Conservation (phyloP, 2,888 invertebrate species). For the Zelleria hepariella region DNA sequence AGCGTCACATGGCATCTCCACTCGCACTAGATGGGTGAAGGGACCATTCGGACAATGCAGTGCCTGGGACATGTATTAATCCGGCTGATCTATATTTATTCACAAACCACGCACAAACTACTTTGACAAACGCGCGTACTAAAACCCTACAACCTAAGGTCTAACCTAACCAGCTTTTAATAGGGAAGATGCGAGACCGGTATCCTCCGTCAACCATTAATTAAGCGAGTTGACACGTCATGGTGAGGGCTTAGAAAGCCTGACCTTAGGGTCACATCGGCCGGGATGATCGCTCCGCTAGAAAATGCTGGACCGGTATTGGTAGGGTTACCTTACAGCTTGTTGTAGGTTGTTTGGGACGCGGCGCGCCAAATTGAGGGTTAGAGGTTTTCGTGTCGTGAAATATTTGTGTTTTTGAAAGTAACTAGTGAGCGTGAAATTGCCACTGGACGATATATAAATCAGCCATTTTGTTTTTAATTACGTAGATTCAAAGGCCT, state of each 20-base stretch:
- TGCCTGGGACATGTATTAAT: no score
- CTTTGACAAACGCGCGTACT: no score
- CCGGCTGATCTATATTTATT: no score
- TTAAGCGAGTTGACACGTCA: slow-evolving; percentile 40
- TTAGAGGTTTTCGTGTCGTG: no score
- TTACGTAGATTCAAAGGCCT: no score
- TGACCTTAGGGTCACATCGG: slow-evolving; percentile 40
- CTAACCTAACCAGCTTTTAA: neutral
- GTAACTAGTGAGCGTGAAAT: no score
- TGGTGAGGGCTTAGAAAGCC: slow-evolving; percentile 49
- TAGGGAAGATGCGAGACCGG: neutral
- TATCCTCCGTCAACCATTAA: slow-evolving; percentile 28
- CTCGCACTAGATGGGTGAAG: no score
- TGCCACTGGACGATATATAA: no score
- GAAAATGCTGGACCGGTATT: neutral
- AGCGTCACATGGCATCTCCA: no score
- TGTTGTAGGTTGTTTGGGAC: neutral
- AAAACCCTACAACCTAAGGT: neutral
- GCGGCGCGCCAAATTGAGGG: neutral
- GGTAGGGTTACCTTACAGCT: neutral
- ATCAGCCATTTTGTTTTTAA: no score
- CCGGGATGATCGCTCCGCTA: neutral
- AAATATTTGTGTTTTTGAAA: no score
- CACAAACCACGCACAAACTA: neutral
- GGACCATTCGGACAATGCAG: no score